Evolutionary conservation across 53 echinoderm and acorn worm species (phyloP).

Genomic region (Patiria pectinifera): DNA sequence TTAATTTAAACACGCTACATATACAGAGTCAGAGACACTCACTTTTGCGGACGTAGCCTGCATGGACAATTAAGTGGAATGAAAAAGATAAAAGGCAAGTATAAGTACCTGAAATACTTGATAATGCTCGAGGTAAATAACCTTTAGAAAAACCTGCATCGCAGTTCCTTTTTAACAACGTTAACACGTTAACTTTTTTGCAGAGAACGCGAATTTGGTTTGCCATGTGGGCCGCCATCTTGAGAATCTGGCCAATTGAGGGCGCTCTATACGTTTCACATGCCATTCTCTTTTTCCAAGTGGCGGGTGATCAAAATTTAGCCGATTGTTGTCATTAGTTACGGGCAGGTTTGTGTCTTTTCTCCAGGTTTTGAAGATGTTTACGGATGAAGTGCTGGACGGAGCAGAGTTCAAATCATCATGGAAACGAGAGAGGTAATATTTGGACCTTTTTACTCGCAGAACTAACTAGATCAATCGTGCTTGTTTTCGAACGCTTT

Average conservation of each 20-base stretch:
- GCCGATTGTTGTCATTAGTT: constrained; percentile 27
- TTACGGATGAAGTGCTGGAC: constrained; percentile 82
- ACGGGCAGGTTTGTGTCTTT: background rate
- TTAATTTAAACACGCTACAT: too few relatives aligned
- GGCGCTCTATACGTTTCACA: background rate
- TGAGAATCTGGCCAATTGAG: background rate
- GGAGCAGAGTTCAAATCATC: constrained; percentile 86
- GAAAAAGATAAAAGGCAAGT: background rate
- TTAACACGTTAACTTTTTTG: background rate
- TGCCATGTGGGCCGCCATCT: constrained; percentile 50
- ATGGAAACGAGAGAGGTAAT: constrained; percentile 86
- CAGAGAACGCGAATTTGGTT: constrained; percentile 21
- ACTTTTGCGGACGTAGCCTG: too few relatives aligned
- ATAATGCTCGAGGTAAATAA: background rate
- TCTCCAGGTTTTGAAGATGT: constrained; percentile 55
- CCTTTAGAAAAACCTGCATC: background rate
- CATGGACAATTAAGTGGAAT: background rate
- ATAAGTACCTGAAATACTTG: background rate
- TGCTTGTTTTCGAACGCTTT: too few relatives aligned
- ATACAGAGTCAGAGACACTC: too few relatives aligned
- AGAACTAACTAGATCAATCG: too few relatives aligned
- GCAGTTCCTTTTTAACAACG: constrained; percentile 10
- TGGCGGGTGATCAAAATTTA: constrained; percentile 34
- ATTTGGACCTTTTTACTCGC: background rate
- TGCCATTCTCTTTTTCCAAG: too few relatives aligned